Evolutionary conservation across 2,113 vertebrate species (phyloP).

Genomic region (Prunella himalayana): DNA sequence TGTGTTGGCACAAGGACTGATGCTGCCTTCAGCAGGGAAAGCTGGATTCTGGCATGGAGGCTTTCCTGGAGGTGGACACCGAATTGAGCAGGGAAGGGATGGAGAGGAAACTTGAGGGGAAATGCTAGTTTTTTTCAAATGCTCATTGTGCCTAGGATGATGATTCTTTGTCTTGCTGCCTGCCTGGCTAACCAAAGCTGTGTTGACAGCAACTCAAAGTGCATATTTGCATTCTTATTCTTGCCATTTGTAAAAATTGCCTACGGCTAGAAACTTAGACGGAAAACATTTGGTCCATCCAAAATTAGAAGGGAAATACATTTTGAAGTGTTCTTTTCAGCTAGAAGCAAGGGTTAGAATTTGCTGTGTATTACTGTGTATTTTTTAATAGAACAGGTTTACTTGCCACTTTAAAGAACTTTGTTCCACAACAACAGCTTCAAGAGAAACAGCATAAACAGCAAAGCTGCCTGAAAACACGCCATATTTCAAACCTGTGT

Average conservation of each 20-base stretch:
- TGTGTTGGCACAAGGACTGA: background rate
- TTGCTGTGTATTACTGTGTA: background rate
- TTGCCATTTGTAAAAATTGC: background rate
- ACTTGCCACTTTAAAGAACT: background rate
- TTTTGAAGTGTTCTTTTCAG: conserved; percentile 3
- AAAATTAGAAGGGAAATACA: background rate
- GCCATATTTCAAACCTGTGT: background rate
- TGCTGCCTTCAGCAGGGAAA: background rate
- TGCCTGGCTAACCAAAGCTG: background rate
- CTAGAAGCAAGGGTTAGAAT: background rate
- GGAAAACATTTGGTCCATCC: background rate
- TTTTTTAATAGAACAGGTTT: background rate
- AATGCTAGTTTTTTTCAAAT: background rate
- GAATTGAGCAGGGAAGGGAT: background rate
- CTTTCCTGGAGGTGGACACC: background rate
- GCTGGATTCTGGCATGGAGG: background rate
- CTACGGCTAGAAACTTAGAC: background rate
- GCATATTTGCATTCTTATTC: background rate
- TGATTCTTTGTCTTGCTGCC: background rate
- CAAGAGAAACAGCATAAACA: background rate
- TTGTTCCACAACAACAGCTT: background rate
- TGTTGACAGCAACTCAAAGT: background rate
- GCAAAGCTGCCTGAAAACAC: background rate
- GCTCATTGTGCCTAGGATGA: background rate
- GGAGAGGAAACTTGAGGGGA: background rate